Percentiles rank a stretch among this genome's conserved stretches.
Evolutionary conservation across 2,113 vertebrate species (phyloP).

Genomic region (Microcebus lehilahytsara): DNA sequence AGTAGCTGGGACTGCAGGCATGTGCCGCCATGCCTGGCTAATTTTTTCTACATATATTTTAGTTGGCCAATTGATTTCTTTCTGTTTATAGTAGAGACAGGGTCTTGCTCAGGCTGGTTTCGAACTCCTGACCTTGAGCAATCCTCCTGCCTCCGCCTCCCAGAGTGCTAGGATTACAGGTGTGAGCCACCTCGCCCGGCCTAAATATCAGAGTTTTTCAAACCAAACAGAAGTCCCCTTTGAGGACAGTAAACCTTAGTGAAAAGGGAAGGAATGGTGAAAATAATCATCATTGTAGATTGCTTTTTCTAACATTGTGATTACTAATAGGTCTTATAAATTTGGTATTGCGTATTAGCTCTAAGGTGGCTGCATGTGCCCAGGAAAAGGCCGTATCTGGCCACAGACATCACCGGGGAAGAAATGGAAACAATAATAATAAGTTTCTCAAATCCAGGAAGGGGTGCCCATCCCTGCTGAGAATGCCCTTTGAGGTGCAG

Average conservation of each 20-base stretch:
- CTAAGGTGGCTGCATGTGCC: background rate
- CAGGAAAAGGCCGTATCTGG: background rate
- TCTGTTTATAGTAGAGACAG: no score
- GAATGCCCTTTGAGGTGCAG: background rate
- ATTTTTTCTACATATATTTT: no score
- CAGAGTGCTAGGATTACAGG: no score
- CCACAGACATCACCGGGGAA: background rate
- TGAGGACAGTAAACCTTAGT: background rate
- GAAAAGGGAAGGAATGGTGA: background rate
- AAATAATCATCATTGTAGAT: background rate
- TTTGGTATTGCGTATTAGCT: background rate
- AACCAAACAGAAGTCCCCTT: background rate
- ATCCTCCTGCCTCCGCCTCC: no score
- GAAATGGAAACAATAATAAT: conserved; percentile 36
- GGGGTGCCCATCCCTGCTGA: background rate
- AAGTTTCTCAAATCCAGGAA: conserved; percentile 29
- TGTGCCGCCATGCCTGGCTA: no score
- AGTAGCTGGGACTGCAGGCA: no score
- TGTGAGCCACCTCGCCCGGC: no score
- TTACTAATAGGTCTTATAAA: background rate
- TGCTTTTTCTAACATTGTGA: background rate
- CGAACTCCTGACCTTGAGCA: no score
- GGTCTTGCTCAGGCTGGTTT: no score
- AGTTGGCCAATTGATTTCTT: no score
- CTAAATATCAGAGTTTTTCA: background rate